These are phyloP conservation scores for Triplophysa rosa DNA, from an alignment of 2,113 vertebrate species.

Conservation along the genomic window DNA sequence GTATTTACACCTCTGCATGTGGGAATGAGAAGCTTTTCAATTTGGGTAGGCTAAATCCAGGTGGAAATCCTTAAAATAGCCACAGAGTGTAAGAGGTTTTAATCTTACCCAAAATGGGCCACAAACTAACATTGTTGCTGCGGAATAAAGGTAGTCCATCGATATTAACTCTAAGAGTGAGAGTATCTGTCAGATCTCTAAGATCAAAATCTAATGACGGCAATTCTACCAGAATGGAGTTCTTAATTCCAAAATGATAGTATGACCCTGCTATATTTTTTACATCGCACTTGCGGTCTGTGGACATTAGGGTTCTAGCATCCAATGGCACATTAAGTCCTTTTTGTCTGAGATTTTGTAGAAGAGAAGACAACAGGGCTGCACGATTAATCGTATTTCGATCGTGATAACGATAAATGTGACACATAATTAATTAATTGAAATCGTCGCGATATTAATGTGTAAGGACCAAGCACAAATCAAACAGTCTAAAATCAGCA, in stretches of 20 bases:
- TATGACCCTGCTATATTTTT: constrained; percentile 29
- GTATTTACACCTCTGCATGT: no score
- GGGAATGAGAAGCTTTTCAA: no score
- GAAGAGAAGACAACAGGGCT: no score
- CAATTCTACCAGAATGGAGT: constrained; percentile 8
- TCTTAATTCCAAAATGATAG: constrained; percentile 27
- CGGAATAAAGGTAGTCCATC: constrained; percentile 9
- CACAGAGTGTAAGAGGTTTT: no score
- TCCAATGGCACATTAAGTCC: constrained; percentile 20
- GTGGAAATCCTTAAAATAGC: no score
- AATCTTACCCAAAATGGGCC: constrained; percentile 23
- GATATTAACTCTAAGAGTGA: background rate
- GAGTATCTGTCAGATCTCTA: background rate
- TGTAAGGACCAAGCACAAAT: no score
- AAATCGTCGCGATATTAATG: no score
- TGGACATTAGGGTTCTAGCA: constrained; percentile 28
- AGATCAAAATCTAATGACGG: background rate
- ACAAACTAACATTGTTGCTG: constrained; percentile 6
- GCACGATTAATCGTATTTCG: no score
- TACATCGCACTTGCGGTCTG: background rate
- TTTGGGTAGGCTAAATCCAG: no score
- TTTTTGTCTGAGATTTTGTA: constrained; percentile 24
- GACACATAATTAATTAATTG: no score
- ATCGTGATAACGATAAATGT: no score
- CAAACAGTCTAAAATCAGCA: no score